Base-by-base conservation (phyloP, 92 coral and sea anemone species). In the Paramuricea clavata region DNA sequence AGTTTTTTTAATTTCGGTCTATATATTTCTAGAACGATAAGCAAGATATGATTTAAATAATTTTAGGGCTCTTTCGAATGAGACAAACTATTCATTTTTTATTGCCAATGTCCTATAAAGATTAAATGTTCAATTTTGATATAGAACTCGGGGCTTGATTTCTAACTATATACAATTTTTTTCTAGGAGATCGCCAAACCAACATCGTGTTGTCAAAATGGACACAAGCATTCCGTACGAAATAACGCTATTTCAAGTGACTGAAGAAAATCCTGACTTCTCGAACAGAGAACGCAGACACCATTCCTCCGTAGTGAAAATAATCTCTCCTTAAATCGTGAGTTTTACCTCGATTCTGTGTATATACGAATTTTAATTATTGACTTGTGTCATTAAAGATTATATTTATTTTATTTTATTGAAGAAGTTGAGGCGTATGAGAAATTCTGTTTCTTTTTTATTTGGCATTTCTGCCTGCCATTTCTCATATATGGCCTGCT, bases 201-300 rank as follows among this genome's bases (percentile, higher is more conserved):
- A 95, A 50, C 99, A 97, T 64, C 92, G 92, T 26, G 89, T 97
- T 7, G 98, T 97, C 23, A 94, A 93, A 16, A 93, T 95, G 39
- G 57, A 70, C 5, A 88, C 94, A 47, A 96, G 92, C 3, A 94
- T 97, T 68, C 99, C 99, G 47, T 97, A 94, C 69, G 97, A 95
- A 30, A 90, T 97, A 25, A 89, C 98, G 7, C 90, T 98, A 19
- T 93, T 93, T 56, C 99, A 97, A 81, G 91, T 97, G 19, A 97
- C 99, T 31, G 99, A 97, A 88, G 99, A 97, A 81, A 97, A 97
- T 78, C 90, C 93, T n/a, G 99, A 97, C 89, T 97, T 97, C 74
- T 94, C 99, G 0, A 92, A 93, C 87, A 87, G 99, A 69, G 99
- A 97, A 88, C 90, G 95, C 31, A 92, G 98, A 5, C 99, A 97